These are phyloP conservation scores for Drosophila arawakana DNA, from an alignment of 1,140 invertebrate species.

Conservation along the genomic window DNA sequence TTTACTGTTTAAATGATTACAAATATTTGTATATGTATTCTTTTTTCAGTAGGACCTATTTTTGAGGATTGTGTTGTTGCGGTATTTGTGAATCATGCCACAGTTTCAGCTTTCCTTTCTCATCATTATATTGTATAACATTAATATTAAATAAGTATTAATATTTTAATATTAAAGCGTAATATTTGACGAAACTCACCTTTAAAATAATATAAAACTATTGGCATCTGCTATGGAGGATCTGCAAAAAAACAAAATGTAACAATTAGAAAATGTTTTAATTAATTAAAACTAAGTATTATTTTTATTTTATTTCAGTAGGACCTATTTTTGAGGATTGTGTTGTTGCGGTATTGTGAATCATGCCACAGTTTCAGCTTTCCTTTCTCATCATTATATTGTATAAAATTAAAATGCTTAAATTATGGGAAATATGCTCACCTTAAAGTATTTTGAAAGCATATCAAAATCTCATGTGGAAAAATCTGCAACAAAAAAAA, in stretches of 20 bases:
- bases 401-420: neutral
- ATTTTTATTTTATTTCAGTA: slow-evolving; percentile 53
- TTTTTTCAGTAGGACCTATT: slow-evolving; percentile 79
- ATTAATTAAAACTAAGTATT: neutral
- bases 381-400: slow-evolving; percentile 65
- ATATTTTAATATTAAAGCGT: neutral
- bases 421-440: neutral
- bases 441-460: neutral
- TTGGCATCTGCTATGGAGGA: neutral
- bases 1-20: neutral
- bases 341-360: slow-evolving; percentile 80
- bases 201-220: neutral
- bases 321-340: slow-evolving; percentile 79
- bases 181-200: neutral
- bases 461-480: neutral
- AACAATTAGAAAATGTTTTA: neutral
- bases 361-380: slow-evolving; percentile 76
- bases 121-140: too few species aligned
- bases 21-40: neutral
- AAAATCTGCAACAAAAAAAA: neutral
- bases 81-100: slow-evolving; percentile 80
- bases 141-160: too few species aligned
- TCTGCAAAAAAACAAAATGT: slow-evolving; percentile 15
- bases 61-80: slow-evolving; percentile 76
- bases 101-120: slow-evolving; percentile 72